Evolutionary conservation across 1,140 invertebrate species (phyloP), one percentile per base, ranked within the genome.

Genomic region (Drosophila tristis): DNA sequence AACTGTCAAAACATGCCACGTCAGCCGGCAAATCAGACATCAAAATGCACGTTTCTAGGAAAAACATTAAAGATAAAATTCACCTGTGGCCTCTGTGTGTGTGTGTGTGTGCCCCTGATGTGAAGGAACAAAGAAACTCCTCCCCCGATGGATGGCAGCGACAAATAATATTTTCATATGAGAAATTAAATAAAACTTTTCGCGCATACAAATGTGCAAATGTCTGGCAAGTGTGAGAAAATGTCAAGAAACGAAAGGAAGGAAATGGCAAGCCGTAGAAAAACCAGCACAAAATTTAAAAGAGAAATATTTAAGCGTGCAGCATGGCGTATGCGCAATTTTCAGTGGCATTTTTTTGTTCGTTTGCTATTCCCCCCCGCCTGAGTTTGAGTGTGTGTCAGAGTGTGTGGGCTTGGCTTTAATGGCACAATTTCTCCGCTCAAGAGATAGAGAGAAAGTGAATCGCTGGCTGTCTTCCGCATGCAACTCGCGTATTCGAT

Each of bases 401-500:
- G 35, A 13, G 35, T 5, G 35, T 39, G 35, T 13, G 35, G 35
- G 35, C 35, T 13, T 13, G 11, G 35, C 35, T 39, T 13, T 39
- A 39, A 72, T 68, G 59, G 56, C 25, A 49, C 43, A 65, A 56
- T 51, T 80, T 70, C 31, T 49, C 45, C 23, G 44, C 44, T 58
- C 20, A 35, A 8, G 15, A 70, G 65, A 58, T 71, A 31, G 31
- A 39, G 31, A 6, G 51, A 42, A 16, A 39, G 31, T 16, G 51
- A 54, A 54, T 49, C 15, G 53, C 35, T 50, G 9, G 44, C 49
- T 54, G 26, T 23, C 15, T 51, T 86, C 26, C 25, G 74, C 42
- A 86, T 48, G 81, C 82, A 65, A 26, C 62, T 59, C 78, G 78
- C 78, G 65, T 81, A 60, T 81, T 86, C 74, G 82, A 72, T 87